These are phyloP conservation scores for Ostrea edulis DNA, from an alignment of 1,140 invertebrate genomes.

Conservation along the genomic window DNA sequence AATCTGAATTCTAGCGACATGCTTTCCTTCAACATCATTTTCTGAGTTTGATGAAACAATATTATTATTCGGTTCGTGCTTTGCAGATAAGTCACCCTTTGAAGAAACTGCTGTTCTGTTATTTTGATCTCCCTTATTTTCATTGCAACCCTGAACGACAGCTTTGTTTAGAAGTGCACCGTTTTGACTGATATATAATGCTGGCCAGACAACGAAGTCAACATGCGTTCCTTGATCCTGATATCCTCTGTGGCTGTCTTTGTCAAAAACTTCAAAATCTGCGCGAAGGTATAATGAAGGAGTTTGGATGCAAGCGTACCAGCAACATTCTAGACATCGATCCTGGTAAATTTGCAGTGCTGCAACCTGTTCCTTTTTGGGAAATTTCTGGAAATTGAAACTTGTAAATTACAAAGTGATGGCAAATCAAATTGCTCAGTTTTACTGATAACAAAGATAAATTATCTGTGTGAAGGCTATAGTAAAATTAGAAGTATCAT, in stretches of 20 bases:
- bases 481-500: too few species aligned
- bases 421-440: background rate
- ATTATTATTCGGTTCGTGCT: background rate
- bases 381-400: slow-evolving; percentile 1
- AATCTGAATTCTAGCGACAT: slow-evolving; percentile 27
- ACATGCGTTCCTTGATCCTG: background rate
- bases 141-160: slow-evolving; percentile 21
- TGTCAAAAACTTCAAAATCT: slow-evolving; percentile 3
- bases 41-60: background rate
- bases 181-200: slow-evolving; percentile 1
- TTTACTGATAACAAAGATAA: too few species aligned
- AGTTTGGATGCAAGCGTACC: background rate
- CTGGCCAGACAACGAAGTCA: slow-evolving; percentile 33
- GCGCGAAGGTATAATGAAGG: background rate
- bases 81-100: background rate
- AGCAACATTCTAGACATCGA: slow-evolving; percentile 3
- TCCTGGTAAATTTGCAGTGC: background rate
- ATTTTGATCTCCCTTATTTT: background rate
- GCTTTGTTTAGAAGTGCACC: slow-evolving; percentile 14
- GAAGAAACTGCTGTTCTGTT: background rate
- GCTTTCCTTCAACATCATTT: background rate
- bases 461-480: too few species aligned
- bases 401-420: background rate
- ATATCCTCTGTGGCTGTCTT: background rate
- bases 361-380: background rate